Evolutionary conservation across 2,797 vertebrate genomes (phyloP).

Genomic region (Takifugu ocellatus): DNA sequence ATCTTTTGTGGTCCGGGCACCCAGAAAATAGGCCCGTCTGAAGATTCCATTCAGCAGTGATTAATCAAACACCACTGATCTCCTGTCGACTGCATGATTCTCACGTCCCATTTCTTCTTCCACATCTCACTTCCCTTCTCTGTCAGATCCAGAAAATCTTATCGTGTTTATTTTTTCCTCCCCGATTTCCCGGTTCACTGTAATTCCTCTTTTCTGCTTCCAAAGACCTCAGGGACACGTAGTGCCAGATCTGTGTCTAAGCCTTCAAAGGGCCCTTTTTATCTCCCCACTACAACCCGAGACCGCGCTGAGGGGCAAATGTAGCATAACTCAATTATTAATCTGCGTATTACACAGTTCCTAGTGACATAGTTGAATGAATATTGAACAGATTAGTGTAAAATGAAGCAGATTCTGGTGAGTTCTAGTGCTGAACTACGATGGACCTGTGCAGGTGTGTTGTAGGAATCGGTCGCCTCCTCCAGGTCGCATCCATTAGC

Average conservation of each 20-base stretch:
- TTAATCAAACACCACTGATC: conserved; percentile 46
- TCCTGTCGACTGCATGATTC: conserved; percentile 62
- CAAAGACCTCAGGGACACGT: conserved; percentile 72
- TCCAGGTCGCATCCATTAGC: no score
- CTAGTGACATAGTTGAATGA: conserved; percentile 42
- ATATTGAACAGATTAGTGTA: conserved; percentile 61
- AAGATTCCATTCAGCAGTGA: conserved; percentile 45
- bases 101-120: conserved; percentile 62
- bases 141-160: conserved; percentile 53
- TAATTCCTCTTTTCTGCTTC: conserved; percentile 75
- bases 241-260: conserved; percentile 67
- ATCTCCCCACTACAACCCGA: conserved; percentile 63
- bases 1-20: conserved; percentile 20
- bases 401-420: conserved; percentile 46
- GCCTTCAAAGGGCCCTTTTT: conserved; percentile 73
- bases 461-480: no score
- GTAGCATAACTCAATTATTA: conserved; percentile 71
- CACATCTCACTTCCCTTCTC: conserved; percentile 60
- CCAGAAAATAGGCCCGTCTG: conserved; percentile 40
- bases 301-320: conserved; percentile 55
- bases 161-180: conserved; percentile 67
- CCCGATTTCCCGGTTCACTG: conserved; percentile 63
- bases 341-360: conserved; percentile 60
- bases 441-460: conserved; percentile 10
- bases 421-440: conserved; percentile 44